phyloP scores from a whole-genome alignment of 2,797 vertebrate genomes.

The Nothura maculosa region DNA sequence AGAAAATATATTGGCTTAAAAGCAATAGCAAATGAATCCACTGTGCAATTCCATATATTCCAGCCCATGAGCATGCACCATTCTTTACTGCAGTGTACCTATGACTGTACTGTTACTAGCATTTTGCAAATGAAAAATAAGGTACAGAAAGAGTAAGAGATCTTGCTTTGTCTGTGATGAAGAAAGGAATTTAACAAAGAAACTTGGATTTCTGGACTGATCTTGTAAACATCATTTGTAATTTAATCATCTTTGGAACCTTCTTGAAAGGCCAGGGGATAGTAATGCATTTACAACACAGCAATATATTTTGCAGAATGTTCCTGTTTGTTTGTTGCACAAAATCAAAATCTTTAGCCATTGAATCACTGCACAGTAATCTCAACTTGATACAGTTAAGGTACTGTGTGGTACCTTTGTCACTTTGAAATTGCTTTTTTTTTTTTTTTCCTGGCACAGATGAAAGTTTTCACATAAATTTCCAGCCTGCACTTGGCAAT shows the following conservation, averaged over 20 bases:
- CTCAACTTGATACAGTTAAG: not conserved
- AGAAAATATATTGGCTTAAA: not conserved
- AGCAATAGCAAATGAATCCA: not conserved
- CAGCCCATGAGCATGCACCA: not conserved
- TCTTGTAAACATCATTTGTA: not conserved
- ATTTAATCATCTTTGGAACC: not conserved
- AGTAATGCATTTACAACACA: not conserved
- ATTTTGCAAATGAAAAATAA: not conserved
- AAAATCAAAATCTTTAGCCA: not conserved
- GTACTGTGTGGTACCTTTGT: not conserved
- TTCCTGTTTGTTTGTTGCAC: not conserved
- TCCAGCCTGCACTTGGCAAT: slow-evolving; percentile 34
- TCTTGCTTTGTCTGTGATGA: not conserved
- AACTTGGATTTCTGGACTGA: not conserved
- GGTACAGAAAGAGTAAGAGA: not conserved
- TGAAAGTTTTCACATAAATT: slow-evolving; percentile 46
- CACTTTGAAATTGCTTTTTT: slow-evolving; percentile 17
- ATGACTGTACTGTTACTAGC: not conserved
- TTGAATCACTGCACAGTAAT: not conserved
- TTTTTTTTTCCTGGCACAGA: not conserved
- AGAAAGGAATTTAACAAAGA: not conserved
- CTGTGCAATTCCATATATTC: not conserved
- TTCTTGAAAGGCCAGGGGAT: not conserved
- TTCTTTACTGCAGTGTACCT: not conserved
- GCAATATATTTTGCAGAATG: not conserved